Evolutionary conservation across 1,140 invertebrate genomes (phyloP), one percentile per base, ranked within the genome.

Genomic region (Nilaparvata lugens): DNA sequence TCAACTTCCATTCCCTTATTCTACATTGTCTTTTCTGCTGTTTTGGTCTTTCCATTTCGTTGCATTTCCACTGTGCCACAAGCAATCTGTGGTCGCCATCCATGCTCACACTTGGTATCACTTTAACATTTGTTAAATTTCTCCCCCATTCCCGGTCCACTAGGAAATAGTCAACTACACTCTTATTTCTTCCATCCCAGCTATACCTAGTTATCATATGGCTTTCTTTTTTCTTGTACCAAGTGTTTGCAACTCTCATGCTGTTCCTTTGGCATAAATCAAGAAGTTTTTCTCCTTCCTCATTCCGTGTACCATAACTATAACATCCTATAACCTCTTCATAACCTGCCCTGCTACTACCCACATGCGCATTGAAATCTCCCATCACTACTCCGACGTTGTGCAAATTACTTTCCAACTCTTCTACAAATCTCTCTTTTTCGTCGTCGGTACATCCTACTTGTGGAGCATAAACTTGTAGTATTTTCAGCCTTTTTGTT

Each of bases 161-260:
- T 19, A 45, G n/a, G 19, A 45, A n/a, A 45, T 45, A 45, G n/a
- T 45, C 43, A 5, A 45, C 43, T 45, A 45, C 43, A 45, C 19
- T 45, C 19, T 45, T 45, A 45, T 16, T 45, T 19, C 19, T 45
- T 13, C 43, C 43, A 45, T 45, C 43, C 43, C 43, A 45, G n/a
- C 43, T 45, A n/a, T 45, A 45, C 43, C 43, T 45, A 45, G 43
- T 45, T 45, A 45, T 13, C 19, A 5, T 45, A 45, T 19, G 19
- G 19, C 43, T 45, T 9, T 28, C 43, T 45, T 5, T 45, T 45
- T 45, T 45, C n/a, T 45, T 45, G 19, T 16, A 45, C 43, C n/a
- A 45, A 45, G n/a, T 45, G 43, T 45, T 45, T 45, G 43, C 19
- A 45, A 45, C n/a, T 13, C 43, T 45, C 43, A 45, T 45, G n/a